A percentile compares a stretch with the other conserved stretches of the same genome.
These are phyloP conservation scores for Meandrusa payeni DNA, from an alignment of 2,888 invertebrate genomes.

Conservation along the genomic window DNA sequence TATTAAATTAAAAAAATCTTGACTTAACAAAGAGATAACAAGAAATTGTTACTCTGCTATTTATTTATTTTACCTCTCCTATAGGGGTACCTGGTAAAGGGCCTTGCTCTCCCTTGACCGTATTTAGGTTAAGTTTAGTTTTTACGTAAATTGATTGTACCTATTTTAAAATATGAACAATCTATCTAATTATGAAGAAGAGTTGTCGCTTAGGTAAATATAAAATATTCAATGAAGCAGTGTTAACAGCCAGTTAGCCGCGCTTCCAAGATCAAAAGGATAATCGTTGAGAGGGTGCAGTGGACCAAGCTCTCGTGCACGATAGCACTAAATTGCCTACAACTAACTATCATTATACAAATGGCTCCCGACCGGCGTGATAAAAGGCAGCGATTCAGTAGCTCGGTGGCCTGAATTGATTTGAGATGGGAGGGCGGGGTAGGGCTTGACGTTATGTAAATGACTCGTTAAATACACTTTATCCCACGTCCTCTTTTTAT, in stretches of 20 bases:
- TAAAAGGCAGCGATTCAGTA: slow-evolving; percentile 25
- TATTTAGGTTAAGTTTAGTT: no score
- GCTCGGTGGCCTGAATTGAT: slow-evolving; percentile 22
- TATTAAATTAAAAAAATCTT: no score
- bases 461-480: slow-evolving; percentile 8
- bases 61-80: no score
- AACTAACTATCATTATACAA: slow-evolving; percentile 25
- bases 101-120: no score
- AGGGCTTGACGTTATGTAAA: slow-evolving; percentile 11
- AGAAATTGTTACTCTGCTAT: no score
- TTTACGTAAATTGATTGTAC: no score
- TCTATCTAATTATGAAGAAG: no score
- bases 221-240: slow-evolving; percentile 11
- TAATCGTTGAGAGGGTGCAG: slow-evolving; percentile 22
- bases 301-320: slow-evolving; percentile 19
- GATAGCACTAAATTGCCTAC: slow-evolving; percentile 22
- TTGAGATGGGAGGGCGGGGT: slow-evolving; percentile 19
- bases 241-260: slow-evolving; percentile 14
- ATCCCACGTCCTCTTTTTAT: slow-evolving; percentile 12
- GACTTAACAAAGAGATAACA: no score
- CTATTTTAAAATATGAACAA: no score
- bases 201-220: slow-evolving; percentile 5
- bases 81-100: no score
- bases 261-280: slow-evolving; percentile 22
- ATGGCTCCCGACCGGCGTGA: slow-evolving; percentile 21